phyloP scores from a whole-genome alignment of 2,797 vertebrate genomes.

The Heliangelus exortis region DNA sequence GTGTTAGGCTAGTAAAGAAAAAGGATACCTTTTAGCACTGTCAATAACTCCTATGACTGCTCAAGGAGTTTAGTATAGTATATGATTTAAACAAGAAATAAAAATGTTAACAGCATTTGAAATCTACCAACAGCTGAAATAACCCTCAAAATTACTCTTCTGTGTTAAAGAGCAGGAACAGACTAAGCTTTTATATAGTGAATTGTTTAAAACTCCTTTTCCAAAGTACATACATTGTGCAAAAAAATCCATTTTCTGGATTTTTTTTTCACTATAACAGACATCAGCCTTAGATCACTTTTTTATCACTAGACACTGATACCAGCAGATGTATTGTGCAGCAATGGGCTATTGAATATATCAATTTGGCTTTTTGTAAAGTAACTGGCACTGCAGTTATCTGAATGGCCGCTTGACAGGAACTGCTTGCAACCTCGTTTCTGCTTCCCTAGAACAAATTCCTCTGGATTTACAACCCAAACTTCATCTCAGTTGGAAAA shows the following conservation, averaged over 20 bases:
- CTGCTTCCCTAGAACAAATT: background rate
- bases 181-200: background rate
- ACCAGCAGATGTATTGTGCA: background rate
- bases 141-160: background rate
- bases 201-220: background rate
- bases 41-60: background rate
- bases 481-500: background rate
- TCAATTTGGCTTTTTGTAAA: constrained; percentile 43
- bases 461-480: background rate
- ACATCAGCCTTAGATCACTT: background rate
- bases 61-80: background rate
- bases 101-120: background rate
- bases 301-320: background rate
- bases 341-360: background rate
- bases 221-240: background rate
- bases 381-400: background rate
- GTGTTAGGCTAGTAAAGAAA: background rate
- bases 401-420: background rate
- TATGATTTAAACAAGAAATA: background rate
- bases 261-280: background rate
- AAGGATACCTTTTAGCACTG: background rate
- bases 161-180: background rate
- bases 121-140: background rate
- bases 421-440: background rate
- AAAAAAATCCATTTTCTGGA: background rate